Conservation (phyloP, 1,140 invertebrate genomes). For the Ceratitis capitata region DNA sequence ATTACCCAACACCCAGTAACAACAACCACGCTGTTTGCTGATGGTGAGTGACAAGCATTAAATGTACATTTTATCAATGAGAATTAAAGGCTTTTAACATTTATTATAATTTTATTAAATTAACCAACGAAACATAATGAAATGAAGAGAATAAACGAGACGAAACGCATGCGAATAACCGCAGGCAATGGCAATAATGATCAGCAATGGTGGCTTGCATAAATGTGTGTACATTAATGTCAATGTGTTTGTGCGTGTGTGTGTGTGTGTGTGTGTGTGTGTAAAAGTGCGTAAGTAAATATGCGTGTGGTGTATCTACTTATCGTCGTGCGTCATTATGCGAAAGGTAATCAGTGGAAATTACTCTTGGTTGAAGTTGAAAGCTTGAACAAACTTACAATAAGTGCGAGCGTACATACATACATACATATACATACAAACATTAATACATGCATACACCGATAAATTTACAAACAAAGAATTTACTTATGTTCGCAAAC, state of each 20-base stretch:
- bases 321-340: background rate
- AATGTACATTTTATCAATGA: background rate
- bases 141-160: constrained; percentile 23
- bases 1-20: too few species aligned
- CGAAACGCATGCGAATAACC: background rate
- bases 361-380: background rate
- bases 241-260: background rate
- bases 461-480: too few species aligned
- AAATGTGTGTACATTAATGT: background rate
- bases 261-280: background rate
- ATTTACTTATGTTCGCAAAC: background rate
- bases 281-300: background rate
- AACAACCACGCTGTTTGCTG: background rate
- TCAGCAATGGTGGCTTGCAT: background rate
- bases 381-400: background rate
- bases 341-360: constrained; percentile 27
- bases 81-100: constrained; percentile 34
- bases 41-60: background rate
- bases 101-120: constrained; percentile 36
- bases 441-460: background rate
- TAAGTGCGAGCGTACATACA: background rate
- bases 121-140: background rate
- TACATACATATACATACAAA: background rate
- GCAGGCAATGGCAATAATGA: background rate
- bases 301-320: background rate